These are phyloP conservation scores for Drosophila nasuta DNA, from an alignment of 1,140 invertebrate species.

Conservation along the genomic window DNA sequence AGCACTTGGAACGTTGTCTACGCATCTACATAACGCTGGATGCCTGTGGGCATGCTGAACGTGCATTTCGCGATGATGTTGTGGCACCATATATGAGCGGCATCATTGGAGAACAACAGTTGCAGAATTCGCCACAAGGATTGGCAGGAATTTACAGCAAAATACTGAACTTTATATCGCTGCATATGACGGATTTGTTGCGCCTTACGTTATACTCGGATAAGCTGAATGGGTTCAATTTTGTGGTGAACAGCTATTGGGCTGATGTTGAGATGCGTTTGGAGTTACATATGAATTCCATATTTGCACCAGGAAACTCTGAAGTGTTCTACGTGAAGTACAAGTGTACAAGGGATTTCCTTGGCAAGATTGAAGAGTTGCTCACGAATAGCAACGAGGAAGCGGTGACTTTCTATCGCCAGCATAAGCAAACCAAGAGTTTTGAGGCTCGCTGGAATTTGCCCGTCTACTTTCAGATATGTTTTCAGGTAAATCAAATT, in stretches of 20 bases:
- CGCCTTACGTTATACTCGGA: slow-evolving; percentile 87
- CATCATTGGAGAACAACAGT: slow-evolving; percentile 90
- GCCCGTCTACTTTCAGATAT: slow-evolving; percentile 97
- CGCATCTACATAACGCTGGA: slow-evolving; percentile 89
- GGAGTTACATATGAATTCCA: slow-evolving; percentile 90
- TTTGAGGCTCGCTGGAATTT: slow-evolving; percentile 96
- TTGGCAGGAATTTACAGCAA: slow-evolving; percentile 91
- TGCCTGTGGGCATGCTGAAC: slow-evolving; percentile 90
- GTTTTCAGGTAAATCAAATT: slow-evolving; percentile 88
- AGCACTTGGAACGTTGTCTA: slow-evolving; percentile 87
- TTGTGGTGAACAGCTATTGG: slow-evolving; percentile 95
- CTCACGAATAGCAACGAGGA: slow-evolving; percentile 87
- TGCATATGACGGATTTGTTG: slow-evolving; percentile 87
- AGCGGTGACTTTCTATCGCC: slow-evolving; percentile 85
- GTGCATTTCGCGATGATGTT: slow-evolving; percentile 89
- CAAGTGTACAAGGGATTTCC: slow-evolving; percentile 91
- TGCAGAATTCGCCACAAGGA: slow-evolving; percentile 90
- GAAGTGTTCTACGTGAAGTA: slow-evolving; percentile 94
- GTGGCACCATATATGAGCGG: slow-evolving; percentile 90
- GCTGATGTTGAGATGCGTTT: slow-evolving; percentile 92
- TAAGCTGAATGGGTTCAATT: slow-evolving; percentile 92
- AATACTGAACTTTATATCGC: slow-evolving; percentile 90
- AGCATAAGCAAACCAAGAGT: slow-evolving; percentile 88
- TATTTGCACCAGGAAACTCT: slow-evolving; percentile 96
- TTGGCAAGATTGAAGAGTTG: slow-evolving; percentile 90